phyloP scores from a whole-genome alignment of 2,113 vertebrate genomes.

The Urocitellus parryii region DNA sequence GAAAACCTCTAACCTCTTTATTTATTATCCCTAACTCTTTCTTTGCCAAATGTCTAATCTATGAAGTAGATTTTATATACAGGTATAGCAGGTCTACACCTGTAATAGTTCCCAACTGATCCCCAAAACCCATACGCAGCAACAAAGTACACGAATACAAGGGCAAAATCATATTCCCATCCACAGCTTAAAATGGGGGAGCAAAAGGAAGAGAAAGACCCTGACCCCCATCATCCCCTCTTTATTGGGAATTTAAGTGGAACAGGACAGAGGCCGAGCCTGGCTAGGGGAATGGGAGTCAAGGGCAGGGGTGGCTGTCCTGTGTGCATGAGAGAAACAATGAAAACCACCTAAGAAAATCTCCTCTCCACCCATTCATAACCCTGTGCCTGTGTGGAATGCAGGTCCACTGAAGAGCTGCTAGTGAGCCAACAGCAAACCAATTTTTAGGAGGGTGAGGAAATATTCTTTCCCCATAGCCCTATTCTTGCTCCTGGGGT shows the following conservation, averaged over 20 bases:
- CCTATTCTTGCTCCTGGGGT: background rate
- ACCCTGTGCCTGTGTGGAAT: background rate
- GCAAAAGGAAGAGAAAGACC: background rate
- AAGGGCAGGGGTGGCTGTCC: background rate
- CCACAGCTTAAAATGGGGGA: background rate
- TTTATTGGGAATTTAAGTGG: background rate
- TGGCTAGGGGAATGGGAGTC: accelerated
- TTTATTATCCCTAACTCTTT: background rate
- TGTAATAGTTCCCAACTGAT: background rate
- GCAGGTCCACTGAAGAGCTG: background rate
- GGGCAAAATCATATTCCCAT: background rate
- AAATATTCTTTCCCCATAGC: background rate
- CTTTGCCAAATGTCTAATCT: background rate
- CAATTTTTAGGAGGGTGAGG: background rate
- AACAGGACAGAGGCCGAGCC: background rate
- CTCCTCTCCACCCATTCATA: background rate
- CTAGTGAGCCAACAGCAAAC: background rate
- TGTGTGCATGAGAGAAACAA: background rate
- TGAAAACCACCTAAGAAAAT: background rate
- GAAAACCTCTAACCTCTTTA: background rate
- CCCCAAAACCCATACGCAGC: background rate
- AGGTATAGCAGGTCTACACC: background rate
- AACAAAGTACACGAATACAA: background rate
- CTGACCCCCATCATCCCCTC: background rate
- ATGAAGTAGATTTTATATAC: background rate